A percentile compares a stretch with the other conserved stretches of the same genome.
phyloP scores from a whole-genome alignment of 1,140 invertebrate species.

The Polypedilum pembai region DNA sequence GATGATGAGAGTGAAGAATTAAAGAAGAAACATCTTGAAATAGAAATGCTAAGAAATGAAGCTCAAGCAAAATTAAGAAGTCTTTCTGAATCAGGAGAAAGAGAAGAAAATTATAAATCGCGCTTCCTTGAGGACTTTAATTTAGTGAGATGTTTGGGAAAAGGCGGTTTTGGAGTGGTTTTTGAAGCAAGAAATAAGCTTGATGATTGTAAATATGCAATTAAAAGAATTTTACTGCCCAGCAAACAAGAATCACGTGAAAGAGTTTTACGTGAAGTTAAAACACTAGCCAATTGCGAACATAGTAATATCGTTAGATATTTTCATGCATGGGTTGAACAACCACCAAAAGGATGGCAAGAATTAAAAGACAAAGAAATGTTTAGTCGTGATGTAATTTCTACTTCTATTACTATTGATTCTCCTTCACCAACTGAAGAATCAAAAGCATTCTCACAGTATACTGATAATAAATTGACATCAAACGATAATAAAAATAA shows the following conservation, averaged over 20 bases:
- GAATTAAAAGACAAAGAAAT: slow-evolving; percentile 65
- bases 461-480: slow-evolving; percentile 35
- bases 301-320: slow-evolving; percentile 92
- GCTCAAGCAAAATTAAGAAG: slow-evolving; percentile 33
- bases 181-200: slow-evolving; percentile 93
- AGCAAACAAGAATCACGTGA: slow-evolving; percentile 72
- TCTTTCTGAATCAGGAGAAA: slow-evolving; percentile 38
- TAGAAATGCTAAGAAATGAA: neutral
- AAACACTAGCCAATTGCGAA: slow-evolving; percentile 87
- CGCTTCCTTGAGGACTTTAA: slow-evolving; percentile 84
- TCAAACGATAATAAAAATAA: slow-evolving; percentile 41
- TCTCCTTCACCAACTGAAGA: slow-evolving; percentile 33
- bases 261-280: slow-evolving; percentile 86
- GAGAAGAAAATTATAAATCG: slow-evolving; percentile 35
- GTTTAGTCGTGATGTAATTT: slow-evolving; percentile 44
- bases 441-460: slow-evolving; percentile 30
- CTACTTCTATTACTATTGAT: slow-evolving; percentile 42
- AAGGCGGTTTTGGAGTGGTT: slow-evolving; percentile 95
- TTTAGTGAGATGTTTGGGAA: slow-evolving; percentile 72
- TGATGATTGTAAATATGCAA: slow-evolving; percentile 89
- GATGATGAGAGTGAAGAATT: slow-evolving; percentile 30
- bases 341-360: slow-evolving; percentile 80
- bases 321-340: slow-evolving; percentile 81
- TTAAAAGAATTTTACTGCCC: slow-evolving; percentile 87
- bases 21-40: neutral